Evolutionary conservation across 2,113 vertebrate genomes (phyloP), one percentile per base, ranked within the genome.

Genomic region (Forbesichthys agassizii): DNA sequence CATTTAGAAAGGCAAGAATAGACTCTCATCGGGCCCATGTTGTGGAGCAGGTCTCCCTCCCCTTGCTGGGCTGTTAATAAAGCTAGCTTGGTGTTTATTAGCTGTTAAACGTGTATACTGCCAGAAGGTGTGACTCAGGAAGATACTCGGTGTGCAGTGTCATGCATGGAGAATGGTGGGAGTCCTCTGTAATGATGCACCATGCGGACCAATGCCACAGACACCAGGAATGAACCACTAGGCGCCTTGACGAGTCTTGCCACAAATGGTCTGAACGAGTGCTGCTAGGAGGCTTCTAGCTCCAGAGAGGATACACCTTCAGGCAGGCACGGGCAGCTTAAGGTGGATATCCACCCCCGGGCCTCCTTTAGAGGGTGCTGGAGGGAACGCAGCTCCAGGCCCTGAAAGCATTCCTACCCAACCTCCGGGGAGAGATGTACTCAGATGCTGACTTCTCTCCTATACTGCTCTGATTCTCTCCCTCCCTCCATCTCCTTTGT

Each of bases 1-100:
- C 90, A 88, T 91, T 92, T 92, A 92, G 91, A 89, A 86, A 53
- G 71, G 85, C 84, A 85, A 84, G 89, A 91, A 90, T 90, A 93
- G 88, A 90, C 88, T 84, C 87, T 84, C 83, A 90, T 79, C 74
- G 42, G 78, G 74, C 73, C 68, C 78, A 82, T 78, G 83, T 75
- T 52, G 88, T 79, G 75, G 84, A 81, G 54, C 80, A 77, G 80
- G 75, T 79, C 58, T 68, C 66, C 16, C 54, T 11, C 33, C 56
- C 33, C 7, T 58, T 48, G 36, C 36, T 42, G 36, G 7, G 7
- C 36, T 8, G 3, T 42, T 42, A 42, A 42, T 42, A 8, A 42
- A 6, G 36, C 36, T 42, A 42, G 36, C 36, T 5, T 42, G 54
- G 66, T 74, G 77, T 73, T 71, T 75, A 33, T 66, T 77, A 60